Evolutionary conservation across 1,140 invertebrate species (phyloP).

Genomic region (Lamellibrachia luymesi): DNA sequence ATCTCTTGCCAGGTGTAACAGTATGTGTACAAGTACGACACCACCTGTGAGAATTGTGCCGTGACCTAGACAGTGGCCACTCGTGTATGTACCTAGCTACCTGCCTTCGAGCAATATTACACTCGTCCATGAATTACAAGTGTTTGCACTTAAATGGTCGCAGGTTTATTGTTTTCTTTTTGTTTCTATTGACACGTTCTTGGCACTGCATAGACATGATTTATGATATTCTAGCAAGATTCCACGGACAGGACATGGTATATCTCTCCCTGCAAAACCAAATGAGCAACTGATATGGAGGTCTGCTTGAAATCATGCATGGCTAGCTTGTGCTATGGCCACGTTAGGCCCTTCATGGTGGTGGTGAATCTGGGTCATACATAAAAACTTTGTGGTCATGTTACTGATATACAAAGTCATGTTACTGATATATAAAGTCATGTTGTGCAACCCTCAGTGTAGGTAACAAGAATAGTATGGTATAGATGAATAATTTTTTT

Average conservation of each 20-base stretch:
- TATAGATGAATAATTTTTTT: neutral
- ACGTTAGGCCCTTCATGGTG: neutral
- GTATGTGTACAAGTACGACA: too few relatives aligned
- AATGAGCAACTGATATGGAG: neutral
- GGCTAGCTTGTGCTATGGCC: neutral
- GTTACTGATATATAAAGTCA: neutral
- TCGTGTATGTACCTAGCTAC: neutral
- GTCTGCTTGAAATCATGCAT: neutral
- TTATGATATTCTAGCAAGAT: neutral
- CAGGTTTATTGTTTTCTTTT: neutral
- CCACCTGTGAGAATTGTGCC: too few relatives aligned
- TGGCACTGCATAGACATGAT: neutral
- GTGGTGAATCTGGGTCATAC: neutral
- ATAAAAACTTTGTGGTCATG: neutral
- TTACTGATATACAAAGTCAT: neutral
- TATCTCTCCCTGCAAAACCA: neutral
- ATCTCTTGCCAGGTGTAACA: too few relatives aligned
- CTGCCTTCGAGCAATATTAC: neutral
- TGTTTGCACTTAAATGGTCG: neutral
- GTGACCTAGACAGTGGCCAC: too few relatives aligned
- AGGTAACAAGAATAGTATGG: too few relatives aligned
- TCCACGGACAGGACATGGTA: neutral
- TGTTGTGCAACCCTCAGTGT: neutral
- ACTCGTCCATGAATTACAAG: neutral
- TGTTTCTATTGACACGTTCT: neutral